Base-by-base conservation (phyloP, 2,888 invertebrate species). In the Agriopis marginaria region DNA sequence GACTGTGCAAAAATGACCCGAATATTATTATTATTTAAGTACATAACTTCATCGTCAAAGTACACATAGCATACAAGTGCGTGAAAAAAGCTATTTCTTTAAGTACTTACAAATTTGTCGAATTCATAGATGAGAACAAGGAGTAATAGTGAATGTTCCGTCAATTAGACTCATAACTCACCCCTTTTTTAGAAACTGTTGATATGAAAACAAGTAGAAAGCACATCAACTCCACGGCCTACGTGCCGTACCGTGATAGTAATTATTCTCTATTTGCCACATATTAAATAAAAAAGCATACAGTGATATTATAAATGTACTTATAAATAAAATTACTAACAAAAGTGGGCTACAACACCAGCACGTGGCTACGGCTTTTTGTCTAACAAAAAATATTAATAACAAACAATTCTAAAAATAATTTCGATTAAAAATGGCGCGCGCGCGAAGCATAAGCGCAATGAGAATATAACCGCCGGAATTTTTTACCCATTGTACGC, bases 221-320 rank as follows among this genome's bases (percentile, higher is more conserved):
- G 49, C 14, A 14, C 8, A 10, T 50, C 50, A 50, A 50, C 10
- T 50, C 50, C 50, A 50, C 50, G 9, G 50, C 17, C 17, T 50
- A 17, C 50, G 14, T 17, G 50, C 17, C 50, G 50, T 50, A 17
- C 50, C 50, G 7, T 14, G 50, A 11, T 50, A 50, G 11, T 50
- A 50, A 17, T 50, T 50, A 50, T 50, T 50, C 10, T 50, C 32
- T 3, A 53, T 53, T 53, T 53, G 32, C 53, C 53, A 53, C 23
- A 23, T 51, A 51, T 51, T 51, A 23, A 51, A 51, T 11, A 51
- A 32, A 51, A 51, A 23, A 23, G 51, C 51, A 17, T 50, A 50
- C 50, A 50, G 17, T 7, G 50, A 14, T 17, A 50, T 50, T 50
- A 50, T 11, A 17, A 17, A 17, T 50, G 50, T 8, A 50, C 50